Evolutionary conservation across 2,797 vertebrate species (phyloP), one percentile per base, ranked within the genome.

Genomic region (Syncerus caffer): DNA sequence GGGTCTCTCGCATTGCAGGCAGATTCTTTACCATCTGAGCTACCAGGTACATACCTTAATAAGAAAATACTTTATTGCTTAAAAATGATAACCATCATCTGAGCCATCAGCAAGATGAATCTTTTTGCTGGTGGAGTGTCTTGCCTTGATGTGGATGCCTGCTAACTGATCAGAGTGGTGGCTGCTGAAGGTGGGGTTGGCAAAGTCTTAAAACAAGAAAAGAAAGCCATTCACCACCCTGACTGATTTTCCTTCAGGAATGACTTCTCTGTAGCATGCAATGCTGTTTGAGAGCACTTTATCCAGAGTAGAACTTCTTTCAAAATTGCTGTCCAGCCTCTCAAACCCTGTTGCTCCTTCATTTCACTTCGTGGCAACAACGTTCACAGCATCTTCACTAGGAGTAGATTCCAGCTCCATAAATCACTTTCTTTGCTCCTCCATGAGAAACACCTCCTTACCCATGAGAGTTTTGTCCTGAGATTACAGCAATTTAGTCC

Each of bases 281-380:
- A 0, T 34, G 50, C 31, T 53, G 79, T 53, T 4, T 53, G 31
- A 34, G 17, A 14, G 31, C 11, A 23, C 47, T 82, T 34, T 34
- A 34, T n/a, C 19, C 79, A 34, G 50, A 34, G 79, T 1, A n/a
- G 50, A 23, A 14, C 50, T 82, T 34, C 50, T 53, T 53, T 53
- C 31, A 15, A 14, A 53, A 34, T 11, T 82, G 50, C 31, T 21
- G 50, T n/a, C 50, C 6, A 53, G 19, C 31, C 50, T 53, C 29
- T 80, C 29, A 51, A n/a, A n/a, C 10, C 47, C 78, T 13, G 10
- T 7, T 51, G 78, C 47, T n/a, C 47, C 47, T 80, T 21, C 50
- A 21, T n/a, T 82, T 53, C 50, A 12, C 23, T 23, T 53, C 0
- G 0, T 12, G 2, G 79, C 19, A 34, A 53, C 50, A 34, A 23